Base-by-base conservation (phyloP, 2,113 vertebrate genomes). In the Percina caprodes region DNA sequence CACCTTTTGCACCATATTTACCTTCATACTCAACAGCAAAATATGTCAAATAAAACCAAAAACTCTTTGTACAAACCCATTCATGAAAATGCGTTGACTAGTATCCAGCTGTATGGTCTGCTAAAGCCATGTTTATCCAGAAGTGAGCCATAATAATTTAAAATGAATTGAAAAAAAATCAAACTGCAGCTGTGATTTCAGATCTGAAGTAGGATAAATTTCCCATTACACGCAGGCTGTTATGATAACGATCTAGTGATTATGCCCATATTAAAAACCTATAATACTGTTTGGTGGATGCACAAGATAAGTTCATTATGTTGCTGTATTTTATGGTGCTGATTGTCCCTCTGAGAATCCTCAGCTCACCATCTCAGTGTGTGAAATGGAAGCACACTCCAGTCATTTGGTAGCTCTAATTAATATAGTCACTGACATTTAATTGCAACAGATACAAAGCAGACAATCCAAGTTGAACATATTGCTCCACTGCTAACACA, bases 241-340 rank as follows among this genome's bases (percentile, higher is more conserved):
- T 74, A 62, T 69, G 52, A 77, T 76, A 62, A 88, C 23, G 45
- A 78, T 69, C 60, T 62, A 79, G 39, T 74, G 77, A 90, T 88
- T 88, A 87, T 9, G 18, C 54, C 46, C 7, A 62, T 81, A 81
- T 90, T 86, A 89, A 79, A 84, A 86, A 75, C 2, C 55, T 49
- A 62, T 86, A 74, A 74, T 63, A 68, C 15, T 78, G 67, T 74
- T 56, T 69, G 61, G 51, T 46, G 63, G 39, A 54, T 80, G 46
- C 69, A 69, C 81, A 39, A 52, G 66, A 79, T 54, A 65, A 67
- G 55, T 81, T 87, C 5, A 79, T 83, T 65, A 69, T 67, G 45
- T 52, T 46, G 45, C 16, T 82, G 42, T 23, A 18, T 77, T 69
- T 85, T 19, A 30, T n/a, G 2, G 42, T 21, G 51, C 55, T 16